Base-by-base conservation (phyloP, 2,797 vertebrate species). In the Acipenser ruthenus region DNA sequence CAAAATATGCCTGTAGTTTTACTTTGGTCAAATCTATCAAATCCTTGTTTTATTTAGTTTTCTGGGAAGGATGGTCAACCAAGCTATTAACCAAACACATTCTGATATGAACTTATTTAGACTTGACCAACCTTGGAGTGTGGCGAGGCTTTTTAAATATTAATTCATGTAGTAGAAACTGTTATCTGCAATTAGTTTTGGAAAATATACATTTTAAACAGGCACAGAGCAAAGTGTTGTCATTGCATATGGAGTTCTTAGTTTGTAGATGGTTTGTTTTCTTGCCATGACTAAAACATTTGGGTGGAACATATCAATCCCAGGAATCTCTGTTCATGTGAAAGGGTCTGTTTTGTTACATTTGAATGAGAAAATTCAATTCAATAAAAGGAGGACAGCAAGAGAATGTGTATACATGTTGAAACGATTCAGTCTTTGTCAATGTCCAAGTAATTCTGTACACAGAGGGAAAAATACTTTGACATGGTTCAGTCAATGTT, bases 291-390 rank as follows among this genome's bases (percentile, higher is more conserved):
- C 13, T 13, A 61, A 10, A 61, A 50, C 13, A 49, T 23, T 50
- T 13, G 10, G 65, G 48, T 15, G 50, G 65, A 49, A 63, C 50
- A 60, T 52, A 62, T 60, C 49, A 67, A 52, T 60, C 60, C 48
- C 51, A 50, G 23, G 49, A 62, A 67, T 50, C 64, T 55, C 63
- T 62, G 63, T 65, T 66, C 10, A n/a, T 63, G 12, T 62, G 51
- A 56, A 53, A 69, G 47, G 52, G 63, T 65, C 63, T 51, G 55
- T 62, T 64, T 66, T 63, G 67, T 48, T 55, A 69, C 50, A 68
- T 48, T 49, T 55, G 47, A 50, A 48, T 65, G 48, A 63, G 56
- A 65, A 62, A 68, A 58, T 59, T 15, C 69, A 62, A 67, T 67
- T 66, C 65, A 67, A 58, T 65, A 63, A 10, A 47, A 60, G 62